These are phyloP conservation scores for Neodiprion lecontei DNA, from an alignment of 1,140 invertebrate species.

Conservation along the genomic window DNA sequence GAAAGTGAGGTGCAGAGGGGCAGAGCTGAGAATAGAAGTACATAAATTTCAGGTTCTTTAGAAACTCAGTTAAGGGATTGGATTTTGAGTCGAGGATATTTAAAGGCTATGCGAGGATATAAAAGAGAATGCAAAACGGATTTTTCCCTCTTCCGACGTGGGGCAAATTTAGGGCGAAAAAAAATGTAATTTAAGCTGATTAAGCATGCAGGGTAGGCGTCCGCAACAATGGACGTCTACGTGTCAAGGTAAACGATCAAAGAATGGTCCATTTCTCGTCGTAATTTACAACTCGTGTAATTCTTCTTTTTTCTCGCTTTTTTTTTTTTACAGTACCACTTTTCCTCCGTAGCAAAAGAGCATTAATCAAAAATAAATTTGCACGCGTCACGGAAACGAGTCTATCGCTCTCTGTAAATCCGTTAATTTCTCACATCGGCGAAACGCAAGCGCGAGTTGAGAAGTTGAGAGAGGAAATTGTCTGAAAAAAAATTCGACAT, in stretches of 20 bases:
- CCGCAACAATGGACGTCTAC: not conserved
- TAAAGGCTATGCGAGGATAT: not conserved
- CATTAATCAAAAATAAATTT: too few species aligned
- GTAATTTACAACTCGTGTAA: not conserved
- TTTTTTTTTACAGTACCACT: too few species aligned
- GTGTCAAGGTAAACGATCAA: not conserved
- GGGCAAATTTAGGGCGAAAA: not conserved
- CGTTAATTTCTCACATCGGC: too few species aligned
- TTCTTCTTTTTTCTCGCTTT: not conserved
- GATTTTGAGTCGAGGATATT: not conserved
- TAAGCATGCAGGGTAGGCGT: not conserved
- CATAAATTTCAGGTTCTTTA: not conserved
- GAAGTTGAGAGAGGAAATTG: too few species aligned
- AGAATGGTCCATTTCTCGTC: not conserved
- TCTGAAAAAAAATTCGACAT: too few species aligned
- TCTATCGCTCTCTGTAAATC: too few species aligned
- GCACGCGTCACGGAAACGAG: too few species aligned
- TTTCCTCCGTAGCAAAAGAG: too few species aligned
- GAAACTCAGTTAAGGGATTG: not conserved
- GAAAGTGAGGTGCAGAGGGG: too few species aligned
- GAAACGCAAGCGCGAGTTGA: too few species aligned
- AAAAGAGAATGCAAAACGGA: not conserved
- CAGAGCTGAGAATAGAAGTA: too few species aligned
- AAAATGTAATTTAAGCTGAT: slow-evolving; percentile 1
- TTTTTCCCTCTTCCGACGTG: not conserved